Conservation (phyloP, 1,140 invertebrate genomes). For the Drosophila albomicans region DNA sequence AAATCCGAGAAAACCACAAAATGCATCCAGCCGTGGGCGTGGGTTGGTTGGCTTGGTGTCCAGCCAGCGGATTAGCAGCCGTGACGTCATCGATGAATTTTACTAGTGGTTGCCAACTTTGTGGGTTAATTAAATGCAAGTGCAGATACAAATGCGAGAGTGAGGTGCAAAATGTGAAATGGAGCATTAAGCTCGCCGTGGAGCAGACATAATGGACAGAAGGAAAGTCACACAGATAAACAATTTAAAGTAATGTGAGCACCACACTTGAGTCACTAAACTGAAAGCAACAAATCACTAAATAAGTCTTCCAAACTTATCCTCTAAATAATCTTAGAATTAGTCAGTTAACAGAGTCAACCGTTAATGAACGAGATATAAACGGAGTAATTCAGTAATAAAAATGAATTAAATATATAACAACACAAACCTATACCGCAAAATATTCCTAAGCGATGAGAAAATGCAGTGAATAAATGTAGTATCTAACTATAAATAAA, state of each 20-base stretch:
- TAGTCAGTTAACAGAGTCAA: constrained; percentile 38
- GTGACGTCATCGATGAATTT: constrained; percentile 33
- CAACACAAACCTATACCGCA: constrained; percentile 28
- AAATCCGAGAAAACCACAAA: constrained; percentile 20
- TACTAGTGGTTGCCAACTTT: constrained; percentile 64
- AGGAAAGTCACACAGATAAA: no score
- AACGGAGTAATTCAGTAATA: constrained; percentile 48
- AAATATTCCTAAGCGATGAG: constrained; percentile 56
- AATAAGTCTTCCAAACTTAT: constrained; percentile 82
- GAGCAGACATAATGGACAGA: not conserved
- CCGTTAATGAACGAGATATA: constrained; percentile 25
- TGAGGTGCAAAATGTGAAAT: constrained; percentile 42
- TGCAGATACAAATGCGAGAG: constrained; percentile 15
- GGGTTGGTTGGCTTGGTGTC: constrained; percentile 28
- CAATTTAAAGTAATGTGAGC: constrained; percentile 37
- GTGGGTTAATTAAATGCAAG: constrained; percentile 27
- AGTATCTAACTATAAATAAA: constrained; percentile 19
- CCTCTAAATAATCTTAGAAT: constrained; percentile 58
- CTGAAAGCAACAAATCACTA: constrained; percentile 83
- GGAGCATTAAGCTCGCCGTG: constrained; percentile 25
- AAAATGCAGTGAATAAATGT: constrained; percentile 36
- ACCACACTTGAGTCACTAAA: constrained; percentile 39
- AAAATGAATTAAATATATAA: constrained; percentile 1
- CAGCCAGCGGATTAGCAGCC: constrained; percentile 56
- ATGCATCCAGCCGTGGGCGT: constrained; percentile 16